Evolutionary conservation across 2,113 vertebrate genomes (phyloP), one percentile per base, ranked within the genome.

Genomic region (Podarcis raffonei): DNA sequence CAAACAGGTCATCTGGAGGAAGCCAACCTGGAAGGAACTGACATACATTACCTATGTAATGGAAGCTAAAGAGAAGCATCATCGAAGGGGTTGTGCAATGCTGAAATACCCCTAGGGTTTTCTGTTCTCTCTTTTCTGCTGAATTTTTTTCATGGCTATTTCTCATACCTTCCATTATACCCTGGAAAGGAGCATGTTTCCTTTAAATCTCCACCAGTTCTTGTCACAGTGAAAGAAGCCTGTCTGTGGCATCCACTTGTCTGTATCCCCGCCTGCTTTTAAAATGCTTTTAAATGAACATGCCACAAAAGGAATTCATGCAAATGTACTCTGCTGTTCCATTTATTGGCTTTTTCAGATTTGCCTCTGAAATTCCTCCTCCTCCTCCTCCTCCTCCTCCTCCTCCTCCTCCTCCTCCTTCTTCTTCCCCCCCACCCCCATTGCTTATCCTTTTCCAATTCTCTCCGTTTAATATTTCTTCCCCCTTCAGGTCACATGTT

Each of bases 101-200:
- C 5, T 1, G 6, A 76, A 8, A 37, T 75, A 22, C 18, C 30
- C n/a, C 16, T 16, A 30, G 5, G 77, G 16, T 62, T 62, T 62
- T 62, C 32, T 3, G 35, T 30, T 27, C 48, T 74, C 53, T 30
- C 2, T n/a, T 57, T n/a, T 23, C 15, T 65, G 37, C 25, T 66
- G 74, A 86, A 66, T 66, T n/a, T 75, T 30, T 82, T 93, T 92
- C 72, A 85, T 22, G 76, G 27, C 86, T 88, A 53, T 88, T 48
- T 86, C 53, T 57, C 76, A 87, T 84, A 59, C 80, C 35, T 37
- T 81, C 35, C 77, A 72, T 82, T 42, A 35, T 62, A 87, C 86
- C 68, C 7, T 0, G 0, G 37, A 25, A 85, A 89, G 84, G 74
- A 66, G 32, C 12, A 16, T n/a, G 23, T 57, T 53, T 5, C 39